Base-by-base conservation (phyloP, 2,113 vertebrate genomes). In the Poeciliopsis occidentalis region DNA sequence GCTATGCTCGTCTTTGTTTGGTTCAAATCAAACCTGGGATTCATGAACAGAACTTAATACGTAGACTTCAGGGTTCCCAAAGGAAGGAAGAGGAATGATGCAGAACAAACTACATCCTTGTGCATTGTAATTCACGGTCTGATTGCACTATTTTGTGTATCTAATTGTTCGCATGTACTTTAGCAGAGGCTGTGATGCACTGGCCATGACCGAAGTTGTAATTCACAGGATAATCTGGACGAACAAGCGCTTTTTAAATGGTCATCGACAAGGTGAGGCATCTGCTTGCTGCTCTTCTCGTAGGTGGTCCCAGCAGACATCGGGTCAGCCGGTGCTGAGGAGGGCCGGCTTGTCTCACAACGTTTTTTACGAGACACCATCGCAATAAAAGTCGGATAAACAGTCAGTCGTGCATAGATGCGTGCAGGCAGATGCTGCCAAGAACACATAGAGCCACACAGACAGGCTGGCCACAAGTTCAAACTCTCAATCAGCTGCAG, bases 251-350 rank as follows among this genome's bases (percentile, higher is more conserved):
- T 83, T 75, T 81, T 61, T 29, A 70, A 67, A 74, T 19, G 84
- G 82, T 72, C 82, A 66, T 39, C 22, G 64, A 47, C 69, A 66
- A 78, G 84, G 76, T 67, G 82, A 76, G 41, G 71, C 84, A 60
- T 84, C 66, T 75, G 77, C 74, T 57, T 47, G 6, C 24, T 29
- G 78, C 67, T 64, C 37, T 82, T 80, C 76, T 67, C 69, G 81
- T 92, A 84, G 92, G 89, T 93, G 93, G 92, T 94, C 91, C 67
- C 71, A 29, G 61, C 1, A 71, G 67, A 78, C 22, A 32, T 24
- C 76, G 79, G 80, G 75, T 62, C 81, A 79, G 67, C 69, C 51
- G 19, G 71, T 39, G 79, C 61, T 11, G 74, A 41, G 64, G 70
- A 82, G 75, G 6, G 47, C 71, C 10, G 17, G 67, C 51, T 64